These are phyloP conservation scores for Pammene fasciana DNA, from an alignment of 2,888 invertebrate genomes.

Conservation along the genomic window DNA sequence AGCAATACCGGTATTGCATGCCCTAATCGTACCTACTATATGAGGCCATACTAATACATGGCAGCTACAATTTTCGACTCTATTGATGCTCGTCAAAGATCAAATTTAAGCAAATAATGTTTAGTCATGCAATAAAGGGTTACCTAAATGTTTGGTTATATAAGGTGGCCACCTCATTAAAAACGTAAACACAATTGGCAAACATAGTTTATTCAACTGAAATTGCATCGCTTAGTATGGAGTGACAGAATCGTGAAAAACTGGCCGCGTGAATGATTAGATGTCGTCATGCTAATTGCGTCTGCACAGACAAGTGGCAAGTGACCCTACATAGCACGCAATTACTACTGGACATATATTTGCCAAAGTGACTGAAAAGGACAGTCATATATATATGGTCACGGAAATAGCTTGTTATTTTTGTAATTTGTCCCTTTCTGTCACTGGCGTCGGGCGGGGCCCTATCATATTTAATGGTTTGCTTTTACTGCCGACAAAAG, in stretches of 20 bases:
- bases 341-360: constrained; percentile 22
- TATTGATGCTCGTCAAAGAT: no score
- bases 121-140: no score
- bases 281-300: constrained; percentile 16
- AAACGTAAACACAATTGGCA: constrained; percentile 1
- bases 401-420: constrained; percentile 15
- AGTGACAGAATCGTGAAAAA: constrained; percentile 16
- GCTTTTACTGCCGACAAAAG: no score
- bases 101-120: no score
- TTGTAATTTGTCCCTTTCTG: constrained; percentile 5
- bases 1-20: no score
- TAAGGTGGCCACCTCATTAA: background rate
- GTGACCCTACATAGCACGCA: constrained; percentile 14
- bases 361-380: constrained; percentile 18
- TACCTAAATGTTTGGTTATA: background rate
- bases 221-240: constrained; percentile 7
- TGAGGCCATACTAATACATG: no score
- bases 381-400: no score
- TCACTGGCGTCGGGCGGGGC: background rate
- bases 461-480: no score
- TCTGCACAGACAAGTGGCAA: background rate
- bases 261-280: constrained; percentile 13
- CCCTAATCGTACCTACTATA: background rate
- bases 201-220: background rate
- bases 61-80: no score